Evolutionary conservation across 2,888 invertebrate species (phyloP).

Genomic region (Pristionchus exspectatus): DNA sequence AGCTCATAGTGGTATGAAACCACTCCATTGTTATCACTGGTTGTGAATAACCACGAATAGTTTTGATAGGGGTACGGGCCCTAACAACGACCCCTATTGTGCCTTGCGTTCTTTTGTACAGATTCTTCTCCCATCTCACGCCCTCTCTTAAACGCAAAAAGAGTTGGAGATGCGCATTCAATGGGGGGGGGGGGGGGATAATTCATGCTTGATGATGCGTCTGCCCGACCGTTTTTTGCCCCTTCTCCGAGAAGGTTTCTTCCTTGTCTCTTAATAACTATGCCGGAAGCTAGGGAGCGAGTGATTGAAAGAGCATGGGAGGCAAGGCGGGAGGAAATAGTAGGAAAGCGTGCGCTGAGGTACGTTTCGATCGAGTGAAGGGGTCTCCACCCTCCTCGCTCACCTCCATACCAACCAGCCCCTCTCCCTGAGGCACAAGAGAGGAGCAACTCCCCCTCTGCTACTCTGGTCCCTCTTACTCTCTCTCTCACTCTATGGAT

Average conservation of each 20-base stretch:
- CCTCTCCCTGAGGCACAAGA: not conserved
- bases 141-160: not conserved
- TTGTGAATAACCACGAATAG: too few relatives aligned
- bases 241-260: not conserved
- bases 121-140: not conserved
- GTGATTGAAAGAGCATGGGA: not conserved
- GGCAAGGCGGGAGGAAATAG: not conserved
- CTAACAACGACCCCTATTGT: too few relatives aligned
- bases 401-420: conserved; percentile 4
- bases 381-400: not conserved
- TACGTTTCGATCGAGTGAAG: not conserved
- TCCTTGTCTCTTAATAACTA: not conserved
- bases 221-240: not conserved
- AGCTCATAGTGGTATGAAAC: too few relatives aligned
- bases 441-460: conserved; percentile 3
- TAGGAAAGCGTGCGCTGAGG: not conserved
- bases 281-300: not conserved
- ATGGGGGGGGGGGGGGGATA: not conserved
- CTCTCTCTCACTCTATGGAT: not conserved
- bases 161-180: not conserved
- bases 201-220: not conserved
- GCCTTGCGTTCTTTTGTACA: too few relatives aligned
- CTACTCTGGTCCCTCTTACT: conserved; percentile 23
- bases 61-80: too few relatives aligned
- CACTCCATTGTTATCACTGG: too few relatives aligned